phyloP scores from a whole-genome alignment of 2,888 invertebrate species.

The Andrena chrysosceles region DNA sequence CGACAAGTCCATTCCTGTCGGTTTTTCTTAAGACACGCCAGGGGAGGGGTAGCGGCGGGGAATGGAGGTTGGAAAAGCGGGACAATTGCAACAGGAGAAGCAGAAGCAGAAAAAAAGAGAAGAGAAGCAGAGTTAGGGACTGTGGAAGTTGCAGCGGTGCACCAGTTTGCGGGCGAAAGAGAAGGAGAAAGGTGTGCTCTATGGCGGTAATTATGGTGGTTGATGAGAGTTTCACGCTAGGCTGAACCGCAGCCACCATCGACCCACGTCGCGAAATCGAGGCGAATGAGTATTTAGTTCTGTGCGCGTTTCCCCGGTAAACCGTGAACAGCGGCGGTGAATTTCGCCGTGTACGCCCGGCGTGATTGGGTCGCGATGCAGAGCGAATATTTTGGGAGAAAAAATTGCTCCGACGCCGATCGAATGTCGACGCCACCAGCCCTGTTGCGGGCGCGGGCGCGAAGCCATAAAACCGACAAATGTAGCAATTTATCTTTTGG shows the following conservation, averaged over 20 bases:
- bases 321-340: constrained; percentile 52
- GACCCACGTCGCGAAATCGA: constrained; percentile 71
- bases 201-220: constrained; percentile 78
- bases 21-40: not conserved
- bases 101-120: not conserved
- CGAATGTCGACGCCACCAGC: constrained; percentile 20
- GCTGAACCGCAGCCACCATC: constrained; percentile 75
- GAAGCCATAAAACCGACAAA: constrained; percentile 35
- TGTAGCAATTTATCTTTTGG: constrained; percentile 34
- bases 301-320: constrained; percentile 70
- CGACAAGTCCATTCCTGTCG: constrained; percentile 53
- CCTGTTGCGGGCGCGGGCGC: constrained; percentile 22
- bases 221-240: constrained; percentile 81
- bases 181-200: constrained; percentile 54
- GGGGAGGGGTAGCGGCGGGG: not conserved
- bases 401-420: constrained; percentile 19
- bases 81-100: not conserved
- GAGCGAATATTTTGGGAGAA: constrained; percentile 3
- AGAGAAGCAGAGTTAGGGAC: not conserved
- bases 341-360: not conserved
- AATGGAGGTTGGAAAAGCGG: not conserved
- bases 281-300: constrained; percentile 75
- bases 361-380: not conserved
- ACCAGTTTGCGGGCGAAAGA: constrained; percentile 38
- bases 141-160: constrained; percentile 2